Percentiles rank a stretch among this genome's conserved stretches.
Conservation (phyloP, 1,140 invertebrate species). For the Drosophila baimaii region DNA sequence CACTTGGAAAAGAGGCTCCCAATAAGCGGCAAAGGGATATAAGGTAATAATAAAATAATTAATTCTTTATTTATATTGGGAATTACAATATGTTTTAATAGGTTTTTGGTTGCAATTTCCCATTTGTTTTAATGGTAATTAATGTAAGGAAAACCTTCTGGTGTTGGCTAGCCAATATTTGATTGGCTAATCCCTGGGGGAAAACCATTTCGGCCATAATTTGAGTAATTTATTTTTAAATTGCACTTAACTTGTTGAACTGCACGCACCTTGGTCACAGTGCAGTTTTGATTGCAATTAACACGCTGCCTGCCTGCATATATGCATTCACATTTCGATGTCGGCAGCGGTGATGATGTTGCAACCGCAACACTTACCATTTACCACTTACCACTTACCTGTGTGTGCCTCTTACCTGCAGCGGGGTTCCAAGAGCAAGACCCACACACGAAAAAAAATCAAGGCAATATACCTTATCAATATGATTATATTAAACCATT, state of each 20-base stretch:
- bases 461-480: neutral
- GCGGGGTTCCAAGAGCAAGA: constrained; percentile 47
- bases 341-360: constrained; percentile 50
- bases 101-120: neutral
- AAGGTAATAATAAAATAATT: neutral
- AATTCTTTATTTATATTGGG: neutral
- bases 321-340: constrained; percentile 56
- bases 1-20: neutral
- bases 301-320: constrained; percentile 48
- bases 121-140: neutral
- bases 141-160: too few species aligned
- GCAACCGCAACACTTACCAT: constrained; percentile 59
- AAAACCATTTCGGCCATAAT: constrained; percentile 17
- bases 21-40: neutral
- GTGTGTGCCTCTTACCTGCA: constrained; percentile 20
- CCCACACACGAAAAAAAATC: constrained; percentile 8
- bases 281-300: constrained; percentile 58
- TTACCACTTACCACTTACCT: constrained; percentile 47
- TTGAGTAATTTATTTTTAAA: constrained; percentile 48
- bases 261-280: constrained; percentile 46
- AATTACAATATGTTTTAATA: too few species aligned
- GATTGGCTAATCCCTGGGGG: constrained; percentile 21
- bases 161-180: neutral
- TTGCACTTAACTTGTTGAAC: constrained; percentile 50
- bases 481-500: neutral